Conservation (phyloP, 1,140 invertebrate genomes). For the Theocolax elegans region DNA sequence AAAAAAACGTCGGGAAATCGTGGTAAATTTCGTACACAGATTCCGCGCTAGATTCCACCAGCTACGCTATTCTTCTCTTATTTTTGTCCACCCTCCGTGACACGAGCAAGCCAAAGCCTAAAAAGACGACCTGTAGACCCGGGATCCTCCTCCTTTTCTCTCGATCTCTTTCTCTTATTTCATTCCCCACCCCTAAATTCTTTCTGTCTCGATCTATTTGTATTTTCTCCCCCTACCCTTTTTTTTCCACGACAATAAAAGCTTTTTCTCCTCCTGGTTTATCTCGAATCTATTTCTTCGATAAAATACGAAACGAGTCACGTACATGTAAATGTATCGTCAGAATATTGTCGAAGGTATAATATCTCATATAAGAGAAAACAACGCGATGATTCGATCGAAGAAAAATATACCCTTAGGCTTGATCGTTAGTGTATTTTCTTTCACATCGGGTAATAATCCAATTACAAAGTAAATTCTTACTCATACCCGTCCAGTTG, state of each 20-base stretch:
- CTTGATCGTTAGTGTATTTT: too few species aligned
- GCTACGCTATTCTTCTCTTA: constrained; percentile 7
- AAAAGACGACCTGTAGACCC: neutral
- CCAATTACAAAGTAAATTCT: too few species aligned
- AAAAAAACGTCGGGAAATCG: neutral
- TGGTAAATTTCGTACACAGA: constrained; percentile 4
- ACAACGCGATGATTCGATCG: too few species aligned
- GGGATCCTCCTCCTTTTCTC: neutral
- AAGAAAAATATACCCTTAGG: too few species aligned
- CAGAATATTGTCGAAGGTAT: neutral
- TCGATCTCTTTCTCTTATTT: neutral
- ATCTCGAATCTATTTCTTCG: neutral
- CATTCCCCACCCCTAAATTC: neutral
- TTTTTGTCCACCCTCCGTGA: neutral
- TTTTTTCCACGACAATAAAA: too few species aligned
- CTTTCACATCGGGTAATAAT: too few species aligned
- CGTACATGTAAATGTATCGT: too few species aligned
- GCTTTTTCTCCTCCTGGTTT: neutral
- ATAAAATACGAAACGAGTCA: too few species aligned
- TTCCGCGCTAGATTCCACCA: neutral
- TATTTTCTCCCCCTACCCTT: neutral
- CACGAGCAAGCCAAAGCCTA: neutral
- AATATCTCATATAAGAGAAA: too few species aligned
- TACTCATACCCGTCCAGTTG: too few species aligned
- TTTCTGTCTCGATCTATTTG: neutral